Conservation (phyloP, 2,113 vertebrate genomes). For the Piprites chloris region DNA sequence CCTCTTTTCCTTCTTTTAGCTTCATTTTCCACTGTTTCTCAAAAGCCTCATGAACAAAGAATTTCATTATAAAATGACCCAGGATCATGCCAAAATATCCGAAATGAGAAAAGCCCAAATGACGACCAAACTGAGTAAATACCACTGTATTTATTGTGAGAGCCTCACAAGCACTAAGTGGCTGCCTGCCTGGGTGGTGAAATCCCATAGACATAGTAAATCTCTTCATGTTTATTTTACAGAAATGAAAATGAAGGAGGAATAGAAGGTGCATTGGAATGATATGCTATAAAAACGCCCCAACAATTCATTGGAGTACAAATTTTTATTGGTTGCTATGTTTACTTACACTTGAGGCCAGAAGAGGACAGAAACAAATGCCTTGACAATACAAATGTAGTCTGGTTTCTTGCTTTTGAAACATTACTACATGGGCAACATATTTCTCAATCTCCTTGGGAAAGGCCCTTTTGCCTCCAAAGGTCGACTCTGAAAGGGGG, state of each 20-base stretch:
- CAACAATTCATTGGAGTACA: background rate
- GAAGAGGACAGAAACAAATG: background rate
- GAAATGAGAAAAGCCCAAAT: slow-evolving; percentile 77
- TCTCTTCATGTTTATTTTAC: slow-evolving; percentile 70
- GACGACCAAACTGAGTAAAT: slow-evolving; percentile 75
- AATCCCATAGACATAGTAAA: slow-evolving; percentile 69
- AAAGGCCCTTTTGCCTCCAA: background rate
- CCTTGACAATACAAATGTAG: background rate
- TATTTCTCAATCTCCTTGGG: background rate
- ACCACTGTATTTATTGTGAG: no score
- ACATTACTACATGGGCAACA: background rate
- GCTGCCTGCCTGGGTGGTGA: slow-evolving; percentile 53
- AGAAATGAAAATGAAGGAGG: slow-evolving; percentile 31
- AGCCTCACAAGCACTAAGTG: background rate
- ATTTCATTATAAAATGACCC: slow-evolving; percentile 71
- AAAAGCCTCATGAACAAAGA: slow-evolving; percentile 75
- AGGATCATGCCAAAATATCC: slow-evolving; percentile 58
- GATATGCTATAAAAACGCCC: slow-evolving; percentile 14
- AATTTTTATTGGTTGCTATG: background rate
- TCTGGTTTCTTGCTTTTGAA: background rate
- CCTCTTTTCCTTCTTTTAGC: background rate
- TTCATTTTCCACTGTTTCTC: slow-evolving; percentile 18
- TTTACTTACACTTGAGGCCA: background rate
- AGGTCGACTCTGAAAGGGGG: background rate
- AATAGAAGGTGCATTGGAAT: slow-evolving; percentile 47